These are phyloP conservation scores for Gobionotothen gibberifrons DNA, from an alignment of 2,797 vertebrate genomes.

Conservation along the genomic window DNA sequence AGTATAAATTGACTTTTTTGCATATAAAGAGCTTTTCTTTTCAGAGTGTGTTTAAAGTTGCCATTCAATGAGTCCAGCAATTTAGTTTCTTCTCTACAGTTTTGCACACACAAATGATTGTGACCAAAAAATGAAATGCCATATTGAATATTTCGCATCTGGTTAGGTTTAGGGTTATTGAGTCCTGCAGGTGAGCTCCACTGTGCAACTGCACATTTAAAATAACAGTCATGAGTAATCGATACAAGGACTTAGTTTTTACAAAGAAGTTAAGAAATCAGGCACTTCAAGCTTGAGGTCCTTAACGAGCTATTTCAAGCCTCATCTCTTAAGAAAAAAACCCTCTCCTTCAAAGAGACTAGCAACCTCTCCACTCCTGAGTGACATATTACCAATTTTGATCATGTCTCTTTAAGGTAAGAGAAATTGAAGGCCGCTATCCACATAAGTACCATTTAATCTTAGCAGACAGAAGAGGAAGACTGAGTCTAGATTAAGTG, in stretches of 20 bases:
- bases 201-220: slow-evolving; percentile 2
- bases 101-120: slow-evolving; percentile 1
- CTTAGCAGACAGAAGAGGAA: slow-evolving; percentile 61
- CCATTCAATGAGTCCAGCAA: slow-evolving; percentile 2
- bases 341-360: slow-evolving; percentile 23
- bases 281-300: slow-evolving; percentile 20
- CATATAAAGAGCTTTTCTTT: background rate
- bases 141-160: slow-evolving; percentile 5
- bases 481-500: slow-evolving; percentile 49
- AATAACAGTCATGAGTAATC: background rate
- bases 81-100: slow-evolving; percentile 7
- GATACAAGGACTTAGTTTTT: slow-evolving; percentile 23
- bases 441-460: slow-evolving; percentile 65
- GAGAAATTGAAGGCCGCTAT: slow-evolving; percentile 55
- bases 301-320: slow-evolving; percentile 30
- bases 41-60: background rate
- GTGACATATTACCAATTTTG: slow-evolving; percentile 58
- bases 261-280: slow-evolving; percentile 1
- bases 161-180: background rate
- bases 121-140: slow-evolving; percentile 11
- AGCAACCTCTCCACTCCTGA: slow-evolving; percentile 44
- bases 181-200: background rate
- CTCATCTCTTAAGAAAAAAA: slow-evolving; percentile 18
- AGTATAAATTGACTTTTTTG: background rate
- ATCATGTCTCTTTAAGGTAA: slow-evolving; percentile 58